These are phyloP conservation scores for Eueremaeus valkanovi DNA, from an alignment of 2,888 invertebrate species.

Conservation along the genomic window DNA sequence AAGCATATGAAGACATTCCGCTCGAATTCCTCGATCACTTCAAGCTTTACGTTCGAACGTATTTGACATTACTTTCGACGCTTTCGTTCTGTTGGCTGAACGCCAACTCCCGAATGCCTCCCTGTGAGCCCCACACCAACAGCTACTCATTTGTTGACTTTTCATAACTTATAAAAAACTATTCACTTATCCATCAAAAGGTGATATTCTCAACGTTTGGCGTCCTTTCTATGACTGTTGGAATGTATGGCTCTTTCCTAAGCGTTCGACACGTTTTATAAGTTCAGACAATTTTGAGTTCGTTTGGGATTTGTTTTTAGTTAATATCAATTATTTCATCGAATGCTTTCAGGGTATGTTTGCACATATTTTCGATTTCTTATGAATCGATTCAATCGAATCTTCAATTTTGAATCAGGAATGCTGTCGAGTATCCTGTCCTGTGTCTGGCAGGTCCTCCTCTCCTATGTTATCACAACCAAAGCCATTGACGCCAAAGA, in stretches of 20 bases:
- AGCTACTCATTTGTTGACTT: background rate
- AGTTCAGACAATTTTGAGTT: slow-evolving; percentile 26
- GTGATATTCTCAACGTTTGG: slow-evolving; percentile 37
- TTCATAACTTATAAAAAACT: background rate
- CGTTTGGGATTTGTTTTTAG: slow-evolving; percentile 40
- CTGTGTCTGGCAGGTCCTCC: slow-evolving; percentile 37
- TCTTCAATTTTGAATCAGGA: too few species aligned
- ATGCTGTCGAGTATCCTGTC: slow-evolving; percentile 29
- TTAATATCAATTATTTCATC: slow-evolving; percentile 37
- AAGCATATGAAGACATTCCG: slow-evolving; percentile 6
- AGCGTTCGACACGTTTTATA: slow-evolving; percentile 34
- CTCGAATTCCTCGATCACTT: slow-evolving; percentile 41
- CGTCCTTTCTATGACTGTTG: slow-evolving; percentile 36
- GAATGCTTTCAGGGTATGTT: slow-evolving; percentile 35
- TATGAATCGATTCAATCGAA: background rate
- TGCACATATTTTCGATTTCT: background rate
- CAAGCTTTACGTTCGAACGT: slow-evolving; percentile 31
- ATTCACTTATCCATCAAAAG: background rate
- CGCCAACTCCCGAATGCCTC: slow-evolving; percentile 32
- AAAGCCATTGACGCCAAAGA: slow-evolving; percentile 31
- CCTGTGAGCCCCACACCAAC: slow-evolving; percentile 1
- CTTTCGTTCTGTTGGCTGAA: slow-evolving; percentile 40
- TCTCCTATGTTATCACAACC: slow-evolving; percentile 15
- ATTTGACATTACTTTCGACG: slow-evolving; percentile 32
- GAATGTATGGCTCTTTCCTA: slow-evolving; percentile 38